Conservation (phyloP, 2,888 invertebrate genomes). For the Cerastis leucographa region DNA sequence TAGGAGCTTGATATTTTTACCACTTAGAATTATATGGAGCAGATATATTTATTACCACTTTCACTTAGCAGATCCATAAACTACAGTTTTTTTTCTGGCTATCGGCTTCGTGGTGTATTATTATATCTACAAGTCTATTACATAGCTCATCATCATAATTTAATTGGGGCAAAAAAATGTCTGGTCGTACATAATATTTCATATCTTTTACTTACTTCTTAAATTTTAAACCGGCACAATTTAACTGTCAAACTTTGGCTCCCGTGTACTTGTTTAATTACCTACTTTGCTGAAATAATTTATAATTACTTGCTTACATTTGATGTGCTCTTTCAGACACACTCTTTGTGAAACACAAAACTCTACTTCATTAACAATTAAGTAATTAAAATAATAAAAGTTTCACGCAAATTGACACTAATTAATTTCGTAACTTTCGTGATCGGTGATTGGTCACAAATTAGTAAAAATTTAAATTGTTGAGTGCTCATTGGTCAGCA, state of each 20-base stretch:
- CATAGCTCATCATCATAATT: too few species aligned
- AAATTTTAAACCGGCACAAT: neutral
- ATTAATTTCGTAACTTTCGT: conserved; percentile 20
- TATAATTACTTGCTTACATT: conserved; percentile 9
- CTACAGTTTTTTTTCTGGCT: neutral
- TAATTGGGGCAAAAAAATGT: neutral
- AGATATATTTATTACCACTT: neutral
- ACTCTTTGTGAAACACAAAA: conserved; percentile 4
- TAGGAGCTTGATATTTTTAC: conserved; percentile 1
- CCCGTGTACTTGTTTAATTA: conserved; percentile 14
- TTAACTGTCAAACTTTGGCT: neutral
- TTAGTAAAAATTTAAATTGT: neutral
- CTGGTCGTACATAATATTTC: neutral
- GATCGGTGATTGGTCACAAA: conserved; percentile 15
- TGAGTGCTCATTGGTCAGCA: conserved; percentile 9
- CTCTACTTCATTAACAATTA: neutral
- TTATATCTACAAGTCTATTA: neutral
- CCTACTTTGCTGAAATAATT: neutral
- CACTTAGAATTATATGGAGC: neutral
- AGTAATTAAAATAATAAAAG: neutral
- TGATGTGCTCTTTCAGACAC: neutral
- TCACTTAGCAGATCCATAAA: conserved; percentile 6
- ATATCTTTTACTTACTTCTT: neutral
- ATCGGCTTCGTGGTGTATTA: too few species aligned
- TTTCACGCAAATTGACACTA: neutral